These are phyloP conservation scores for Drosophila colorata DNA, from an alignment of 2,888 invertebrate genomes.

Conservation along the genomic window DNA sequence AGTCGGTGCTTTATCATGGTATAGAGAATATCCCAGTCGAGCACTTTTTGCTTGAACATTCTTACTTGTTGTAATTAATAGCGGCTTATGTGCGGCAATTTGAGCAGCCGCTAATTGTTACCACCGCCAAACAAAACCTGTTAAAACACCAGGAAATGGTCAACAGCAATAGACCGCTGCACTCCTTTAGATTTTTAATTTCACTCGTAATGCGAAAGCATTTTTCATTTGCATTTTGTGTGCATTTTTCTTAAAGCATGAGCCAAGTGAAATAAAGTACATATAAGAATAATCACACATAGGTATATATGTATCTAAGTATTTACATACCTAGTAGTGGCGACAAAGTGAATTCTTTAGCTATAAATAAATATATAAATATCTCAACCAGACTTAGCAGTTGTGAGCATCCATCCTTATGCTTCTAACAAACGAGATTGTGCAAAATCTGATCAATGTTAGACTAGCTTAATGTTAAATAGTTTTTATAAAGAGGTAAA, in stretches of 20 bases:
- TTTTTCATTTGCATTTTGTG: conserved; percentile 67
- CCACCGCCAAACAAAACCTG: conserved; percentile 64
- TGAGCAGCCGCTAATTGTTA: conserved; percentile 73
- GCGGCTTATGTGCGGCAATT: conserved; percentile 71
- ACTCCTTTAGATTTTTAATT: conserved; percentile 63
- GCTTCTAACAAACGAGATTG: too few relatives aligned
- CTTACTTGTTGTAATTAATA: conserved; percentile 59
- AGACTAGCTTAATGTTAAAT: too few relatives aligned
- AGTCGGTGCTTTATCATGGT: not conserved
- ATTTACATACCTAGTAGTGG: too few relatives aligned
- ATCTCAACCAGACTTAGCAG: too few relatives aligned
- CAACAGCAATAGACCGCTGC: conserved; percentile 45
- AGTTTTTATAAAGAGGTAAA: too few relatives aligned
- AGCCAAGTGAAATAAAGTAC: conserved; percentile 4
- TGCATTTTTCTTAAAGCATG: conserved; percentile 42
- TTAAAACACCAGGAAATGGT: conserved; percentile 63
- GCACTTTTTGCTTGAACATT: not conserved
- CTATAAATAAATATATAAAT: too few relatives aligned
- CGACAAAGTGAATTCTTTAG: too few relatives aligned
- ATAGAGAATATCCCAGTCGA: not conserved
- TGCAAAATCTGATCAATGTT: too few relatives aligned
- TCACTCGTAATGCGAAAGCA: conserved; percentile 60
- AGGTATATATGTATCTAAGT: not conserved
- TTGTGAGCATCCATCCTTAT: too few relatives aligned
- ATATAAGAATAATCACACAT: conserved; percentile 2